Evolutionary conservation across 2,113 vertebrate species (phyloP).

Genomic region (Engystomops pustulosus): DNA sequence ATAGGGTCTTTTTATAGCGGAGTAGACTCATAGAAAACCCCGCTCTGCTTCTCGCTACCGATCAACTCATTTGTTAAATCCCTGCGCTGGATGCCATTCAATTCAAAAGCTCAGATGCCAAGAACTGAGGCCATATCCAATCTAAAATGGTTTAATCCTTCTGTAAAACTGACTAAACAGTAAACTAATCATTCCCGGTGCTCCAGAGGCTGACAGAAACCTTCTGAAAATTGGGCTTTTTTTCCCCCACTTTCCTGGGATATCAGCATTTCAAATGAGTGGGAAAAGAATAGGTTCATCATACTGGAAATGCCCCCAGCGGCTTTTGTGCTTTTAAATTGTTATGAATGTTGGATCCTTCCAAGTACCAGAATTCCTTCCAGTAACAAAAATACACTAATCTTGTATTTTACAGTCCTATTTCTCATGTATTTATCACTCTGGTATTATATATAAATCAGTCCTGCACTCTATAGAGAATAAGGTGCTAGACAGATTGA

Average conservation of each 20-base stretch:
- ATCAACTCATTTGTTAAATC: conserved; percentile 44
- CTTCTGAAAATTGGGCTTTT: conserved; percentile 15
- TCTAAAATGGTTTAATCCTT: conserved; percentile 46
- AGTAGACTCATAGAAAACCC: neutral
- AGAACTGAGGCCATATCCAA: conserved; percentile 33
- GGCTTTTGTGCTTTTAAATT: neutral
- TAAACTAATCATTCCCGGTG: conserved; percentile 6
- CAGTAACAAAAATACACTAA: neutral
- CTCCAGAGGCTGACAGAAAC: conserved; percentile 33
- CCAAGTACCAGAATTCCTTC: neutral
- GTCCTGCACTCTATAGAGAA: neutral
- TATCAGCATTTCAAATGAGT: conserved; percentile 44
- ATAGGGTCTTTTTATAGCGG: neutral
- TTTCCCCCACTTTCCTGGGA: neutral
- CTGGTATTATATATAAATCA: neutral
- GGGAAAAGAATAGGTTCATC: conserved; percentile 12
- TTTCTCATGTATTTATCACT: conserved; percentile 3
- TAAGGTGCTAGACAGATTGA: neutral
- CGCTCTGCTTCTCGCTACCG: neutral
- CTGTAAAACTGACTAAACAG: conserved; percentile 44
- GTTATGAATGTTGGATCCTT: conserved; percentile 14
- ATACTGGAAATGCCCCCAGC: neutral
- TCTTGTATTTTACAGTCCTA: neutral
- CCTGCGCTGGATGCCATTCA: conserved; percentile 41
- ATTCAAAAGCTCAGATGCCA: conserved; percentile 18